Base-by-base conservation (phyloP, 2,888 invertebrate species). In the Andrena bicolor region DNA sequence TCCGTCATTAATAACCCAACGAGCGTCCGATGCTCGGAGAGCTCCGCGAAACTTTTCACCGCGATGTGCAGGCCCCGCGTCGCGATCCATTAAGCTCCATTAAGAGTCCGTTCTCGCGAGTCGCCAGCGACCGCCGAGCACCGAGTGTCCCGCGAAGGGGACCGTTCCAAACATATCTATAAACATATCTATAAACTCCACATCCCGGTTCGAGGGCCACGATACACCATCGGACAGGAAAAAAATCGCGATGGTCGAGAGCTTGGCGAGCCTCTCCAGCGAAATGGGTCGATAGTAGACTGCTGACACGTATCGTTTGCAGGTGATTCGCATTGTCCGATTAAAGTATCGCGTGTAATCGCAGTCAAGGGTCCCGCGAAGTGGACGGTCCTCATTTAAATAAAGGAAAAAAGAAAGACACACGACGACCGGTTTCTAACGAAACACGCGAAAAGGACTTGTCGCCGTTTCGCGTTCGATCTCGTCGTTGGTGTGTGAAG, bases 261-360 rank as follows among this genome's bases (percentile, higher is more conserved):
- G 63, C 83, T 63, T 48, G 71, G 56, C 49, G 72, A 82, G 87
- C 49, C 76, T 72, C 74, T 58, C 71, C 69, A 68, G 72, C 63
- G 53, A 51, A 56, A 70, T 49, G 69, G 82, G 73, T 87, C 88
- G 85, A 87, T 87, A 87, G 79, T 28, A n/a, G 35, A n/a, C 66
- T 53, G 48, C 68, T 63, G 84, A 81, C 79, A 77, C 51, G 53
- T 60, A 74, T 86, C 87, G 58, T 71, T 78, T 64, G 51, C 64
- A 71, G 56, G 51, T 76, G 68, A 35, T 61, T 53, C 61, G 81
- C 76, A 63, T 65, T 48, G 41, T 68, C 58, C 10, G 48, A 64
- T 41, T 41, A 41, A 41, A 41, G 13, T 41, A 41, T 41, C 41
- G 41, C 41, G 41, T 23, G 20, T 10, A 53, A 70, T 51, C 56